Base-by-base conservation (phyloP, 1,140 invertebrate genomes). In the Acyrthosiphon pisum region DNA sequence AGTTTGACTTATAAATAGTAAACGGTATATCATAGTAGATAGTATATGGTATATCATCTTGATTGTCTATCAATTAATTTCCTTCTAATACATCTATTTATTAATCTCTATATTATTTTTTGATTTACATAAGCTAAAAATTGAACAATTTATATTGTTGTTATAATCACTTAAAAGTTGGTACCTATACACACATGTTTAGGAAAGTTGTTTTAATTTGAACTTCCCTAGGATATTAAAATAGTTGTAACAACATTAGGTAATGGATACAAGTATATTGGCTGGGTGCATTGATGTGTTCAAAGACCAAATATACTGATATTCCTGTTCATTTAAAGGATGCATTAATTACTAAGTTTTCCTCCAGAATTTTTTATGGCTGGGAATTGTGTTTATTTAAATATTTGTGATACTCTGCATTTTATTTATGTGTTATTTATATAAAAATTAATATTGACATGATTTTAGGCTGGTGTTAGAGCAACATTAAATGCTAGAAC, bases 401-500 rank as follows among this genome's bases (percentile, higher is more conserved):
- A 60, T 60, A 60, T 60, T 60, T 26, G 56, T 60, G 56, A 60
- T n/a, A 2, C 6, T 14, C 56, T n/a, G 30, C 4, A 60, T 30
- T 60, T 30, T 30, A 50, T 20, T 50, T 4, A 60, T 9, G 26
- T 2, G 9, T 26, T 30, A 68, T n/a, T 68, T n/a, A n/a, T 76
- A 1, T 76, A n/a, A 76, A 76, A 76, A n/a, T n/a, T 76, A 76
- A 20, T 18, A 41, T 9, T 44, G 2, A 8, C 41, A 84, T 50
- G 91, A 94, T 95, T 95, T 44, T 95, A 97, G 96, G 99, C 99
- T 93, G 99, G 99, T 88, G 98, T 99, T 0, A 97, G 99, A 95
- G 98, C 99, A 2, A 99, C 99, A 0, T 95, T 99, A 30, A 99
- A 99, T 96, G 99, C 99, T 0, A 96, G 99, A 90, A 99, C 99